Evolutionary conservation across 2,113 vertebrate species (phyloP).

Genomic region (Eretmochelys imbricata): DNA sequence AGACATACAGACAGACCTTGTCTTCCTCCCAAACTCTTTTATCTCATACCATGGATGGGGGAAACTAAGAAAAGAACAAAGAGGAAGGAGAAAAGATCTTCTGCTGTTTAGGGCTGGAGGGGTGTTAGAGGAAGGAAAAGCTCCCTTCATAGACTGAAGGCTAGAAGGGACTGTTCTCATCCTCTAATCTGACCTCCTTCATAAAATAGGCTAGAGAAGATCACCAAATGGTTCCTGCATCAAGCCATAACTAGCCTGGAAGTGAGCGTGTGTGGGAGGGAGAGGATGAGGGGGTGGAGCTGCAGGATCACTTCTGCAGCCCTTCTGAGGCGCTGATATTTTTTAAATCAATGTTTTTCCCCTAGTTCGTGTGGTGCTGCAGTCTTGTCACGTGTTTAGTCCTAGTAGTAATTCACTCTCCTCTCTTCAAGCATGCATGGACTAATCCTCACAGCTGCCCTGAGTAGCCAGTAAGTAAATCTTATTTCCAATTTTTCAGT

Average conservation of each 20-base stretch:
- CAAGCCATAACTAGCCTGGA: slow-evolving; percentile 15
- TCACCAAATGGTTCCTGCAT: neutral
- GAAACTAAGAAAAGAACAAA: neutral
- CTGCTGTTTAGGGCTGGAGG: slow-evolving; percentile 14
- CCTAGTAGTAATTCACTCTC: neutral
- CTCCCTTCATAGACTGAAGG: neutral
- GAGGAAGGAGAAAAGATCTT: neutral
- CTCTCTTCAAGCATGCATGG: neutral
- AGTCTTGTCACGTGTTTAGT: neutral
- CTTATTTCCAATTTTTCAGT: neutral
- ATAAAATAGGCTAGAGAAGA: slow-evolving; percentile 16
- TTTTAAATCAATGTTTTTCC: neutral
- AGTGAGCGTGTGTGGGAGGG: neutral
- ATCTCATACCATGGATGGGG: neutral
- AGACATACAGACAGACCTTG: neutral
- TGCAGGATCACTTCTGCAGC: neutral
- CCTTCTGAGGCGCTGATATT: neutral
- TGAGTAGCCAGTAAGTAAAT: neutral
- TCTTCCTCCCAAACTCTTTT: neutral
- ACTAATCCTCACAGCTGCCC: neutral
- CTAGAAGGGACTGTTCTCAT: neutral
- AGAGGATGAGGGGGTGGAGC: neutral
- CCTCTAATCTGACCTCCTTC: slow-evolving; percentile 8
- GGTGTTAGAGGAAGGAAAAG: neutral
- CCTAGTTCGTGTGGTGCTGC: neutral